Evolutionary conservation across 2,888 invertebrate species (phyloP).

Genomic region (Drosophila phalerata): DNA sequence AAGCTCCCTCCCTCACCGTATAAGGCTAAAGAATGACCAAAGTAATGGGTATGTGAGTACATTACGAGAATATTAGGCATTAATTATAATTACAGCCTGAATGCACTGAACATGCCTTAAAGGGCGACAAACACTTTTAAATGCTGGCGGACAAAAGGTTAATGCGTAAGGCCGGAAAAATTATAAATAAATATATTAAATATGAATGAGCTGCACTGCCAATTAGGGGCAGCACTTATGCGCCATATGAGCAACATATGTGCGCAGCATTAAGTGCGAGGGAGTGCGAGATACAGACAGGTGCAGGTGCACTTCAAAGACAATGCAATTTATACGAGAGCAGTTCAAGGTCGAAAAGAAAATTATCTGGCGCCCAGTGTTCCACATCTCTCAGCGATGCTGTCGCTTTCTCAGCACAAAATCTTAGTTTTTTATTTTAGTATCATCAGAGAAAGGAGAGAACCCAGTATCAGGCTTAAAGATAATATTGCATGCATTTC

Average conservation of each 20-base stretch:
- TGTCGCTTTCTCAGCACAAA: constrained; percentile 21
- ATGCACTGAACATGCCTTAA: constrained; percentile 43
- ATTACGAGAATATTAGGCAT: constrained; percentile 54
- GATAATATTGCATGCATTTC: constrained; percentile 73
- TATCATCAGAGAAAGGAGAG: constrained; percentile 19
- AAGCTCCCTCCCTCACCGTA: constrained; percentile 37
- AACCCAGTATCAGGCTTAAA: constrained; percentile 39
- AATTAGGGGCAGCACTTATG: constrained; percentile 66
- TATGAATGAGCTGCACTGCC: constrained; percentile 55
- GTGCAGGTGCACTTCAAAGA: constrained; percentile 48
- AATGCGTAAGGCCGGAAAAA: constrained; percentile 51
- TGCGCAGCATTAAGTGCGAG: constrained; percentile 14
- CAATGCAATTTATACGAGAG: constrained; percentile 26
- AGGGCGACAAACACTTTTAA: constrained; percentile 52
- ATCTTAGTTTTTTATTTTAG: constrained; percentile 20
- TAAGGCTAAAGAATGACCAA: constrained; percentile 23
- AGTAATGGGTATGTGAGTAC: constrained; percentile 12
- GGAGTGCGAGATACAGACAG: constrained; percentile 2
- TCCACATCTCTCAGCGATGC: constrained; percentile 10
- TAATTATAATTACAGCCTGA: constrained; percentile 64
- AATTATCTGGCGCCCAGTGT: constrained; percentile 8
- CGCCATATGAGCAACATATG: constrained; percentile 68
- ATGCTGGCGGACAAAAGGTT: constrained; percentile 54
- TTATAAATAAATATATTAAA: constrained; percentile 25
- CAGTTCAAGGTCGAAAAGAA: constrained; percentile 54